Evolutionary conservation across 2,888 invertebrate species (phyloP).

Genomic region (Aphrophora alni): DNA sequence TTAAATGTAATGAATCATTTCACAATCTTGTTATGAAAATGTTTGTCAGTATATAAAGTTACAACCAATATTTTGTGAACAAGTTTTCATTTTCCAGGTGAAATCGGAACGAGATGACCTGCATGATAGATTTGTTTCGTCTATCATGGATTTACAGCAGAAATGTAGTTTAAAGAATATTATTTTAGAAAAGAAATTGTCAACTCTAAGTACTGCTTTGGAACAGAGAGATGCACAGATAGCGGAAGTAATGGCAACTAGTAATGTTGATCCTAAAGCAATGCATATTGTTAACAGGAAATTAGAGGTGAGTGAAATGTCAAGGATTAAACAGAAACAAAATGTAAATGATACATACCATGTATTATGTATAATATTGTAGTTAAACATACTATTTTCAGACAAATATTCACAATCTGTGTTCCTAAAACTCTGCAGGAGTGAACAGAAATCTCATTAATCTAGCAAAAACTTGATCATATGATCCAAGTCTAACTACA

Average conservation of each 20-base stretch:
- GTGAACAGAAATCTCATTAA: too few relatives aligned
- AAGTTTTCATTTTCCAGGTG: constrained; percentile 60
- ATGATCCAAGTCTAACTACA: too few relatives aligned
- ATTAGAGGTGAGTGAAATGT: constrained; percentile 62
- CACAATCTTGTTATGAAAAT: too few relatives aligned
- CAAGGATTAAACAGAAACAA: too few relatives aligned
- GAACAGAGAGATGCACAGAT: constrained; percentile 74
- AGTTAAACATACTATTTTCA: too few relatives aligned
- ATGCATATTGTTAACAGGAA: constrained; percentile 63
- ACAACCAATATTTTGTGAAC: too few relatives aligned
- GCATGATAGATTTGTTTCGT: constrained; percentile 78
- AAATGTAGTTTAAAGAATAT: constrained; percentile 83
- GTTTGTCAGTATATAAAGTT: too few relatives aligned
- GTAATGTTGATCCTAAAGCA: constrained; percentile 63
- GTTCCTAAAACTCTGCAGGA: neutral
- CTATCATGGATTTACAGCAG: constrained; percentile 87
- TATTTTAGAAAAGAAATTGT: constrained; percentile 77
- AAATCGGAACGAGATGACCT: constrained; percentile 79
- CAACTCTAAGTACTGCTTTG: constrained; percentile 67
- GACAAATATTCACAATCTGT: neutral
- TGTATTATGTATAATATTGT: too few relatives aligned
- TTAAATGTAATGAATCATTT: too few relatives aligned
- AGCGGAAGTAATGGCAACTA: constrained; percentile 68
- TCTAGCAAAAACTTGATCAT: too few relatives aligned
- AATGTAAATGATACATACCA: too few relatives aligned